Base-by-base conservation (phyloP, 2,113 vertebrate species). In the Cyprinodon brontotheroides region DNA sequence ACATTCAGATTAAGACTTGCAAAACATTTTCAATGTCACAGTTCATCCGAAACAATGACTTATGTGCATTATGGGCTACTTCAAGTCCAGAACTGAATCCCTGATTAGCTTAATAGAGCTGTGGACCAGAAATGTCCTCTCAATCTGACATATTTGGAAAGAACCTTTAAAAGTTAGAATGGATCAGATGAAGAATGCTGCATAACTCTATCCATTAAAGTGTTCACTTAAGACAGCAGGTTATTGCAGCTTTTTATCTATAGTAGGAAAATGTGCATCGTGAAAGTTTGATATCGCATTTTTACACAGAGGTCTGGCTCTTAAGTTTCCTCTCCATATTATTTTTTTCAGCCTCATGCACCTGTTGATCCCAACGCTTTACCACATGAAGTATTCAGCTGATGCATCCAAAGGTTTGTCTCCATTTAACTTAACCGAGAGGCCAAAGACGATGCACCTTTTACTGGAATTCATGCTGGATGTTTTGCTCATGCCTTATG, bases 391-490 rank as follows among this genome's bases (percentile, higher is more conserved):
- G 93, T 99, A 98, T 84, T 95, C 96, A 57, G 93, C 94, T 75
- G 96, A 97, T 91, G 90, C 93, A 69, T 91, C 95, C 79, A 98
- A 96, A 94, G 93, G 90, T 88, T 90, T 95, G 77, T 94, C 94
- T 89, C 94, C 95, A 0, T 99, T 99, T 93, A 98, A 97, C 90
- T 94, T 99, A 91, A 94, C 95, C 72, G 98, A 99, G 94, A 96
- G 97, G 93, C 98, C 97, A 94, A 98, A 97, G 95, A 98, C 96
- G 61, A 96, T 98, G 80, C 97, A 99, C 82, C 93, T 98, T 85
- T 96, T 99, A 86, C 94, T 97, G 91, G 98, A 99, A 93, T 99
- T 99, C 82, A 99, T 99, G 98, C 93, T 99, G 71, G 98, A 99
- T 86, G 97, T 99, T 84, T 95, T 99, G 79, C 94, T 99, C 83